Conservation (phyloP, 1,140 invertebrate genomes). For the Dinoponera quadriceps region DNA sequence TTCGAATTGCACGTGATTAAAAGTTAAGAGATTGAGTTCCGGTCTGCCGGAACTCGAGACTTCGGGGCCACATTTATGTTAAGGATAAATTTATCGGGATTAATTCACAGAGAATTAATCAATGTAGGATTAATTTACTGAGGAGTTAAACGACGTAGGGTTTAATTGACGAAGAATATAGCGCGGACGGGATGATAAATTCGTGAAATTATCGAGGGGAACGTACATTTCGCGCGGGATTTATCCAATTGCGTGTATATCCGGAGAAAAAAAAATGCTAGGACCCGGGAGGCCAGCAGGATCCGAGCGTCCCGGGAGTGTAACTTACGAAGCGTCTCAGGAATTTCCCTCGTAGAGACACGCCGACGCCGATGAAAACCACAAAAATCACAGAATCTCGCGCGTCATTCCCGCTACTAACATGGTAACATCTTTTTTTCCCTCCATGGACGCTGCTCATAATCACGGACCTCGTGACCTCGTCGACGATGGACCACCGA, state of each 20-base stretch:
- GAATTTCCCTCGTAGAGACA: constrained; percentile 17
- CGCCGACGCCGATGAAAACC: not conserved
- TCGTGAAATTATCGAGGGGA: too few relatives aligned
- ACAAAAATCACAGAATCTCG: not conserved
- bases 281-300: too few relatives aligned
- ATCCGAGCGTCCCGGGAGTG: not conserved
- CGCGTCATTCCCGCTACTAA: constrained; percentile 67
- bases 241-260: too few relatives aligned
- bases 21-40: not conserved
- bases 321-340: too few relatives aligned
- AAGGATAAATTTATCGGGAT: not conserved
- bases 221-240: too few relatives aligned
- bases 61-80: not conserved
- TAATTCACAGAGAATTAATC: not conserved
- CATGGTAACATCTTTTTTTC: constrained; percentile 79
- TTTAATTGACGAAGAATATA: too few relatives aligned
- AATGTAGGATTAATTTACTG: too few relatives aligned
- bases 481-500: constrained; percentile 74
- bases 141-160: too few relatives aligned
- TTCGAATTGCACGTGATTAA: not conserved
- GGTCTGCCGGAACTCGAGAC: not conserved
- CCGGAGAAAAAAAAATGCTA: too few relatives aligned
- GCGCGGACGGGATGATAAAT: too few relatives aligned
- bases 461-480: constrained; percentile 68
- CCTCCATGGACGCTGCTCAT: constrained; percentile 82